Evolutionary conservation across 2,888 invertebrate species (phyloP).

Genomic region (Conus canariensis): DNA sequence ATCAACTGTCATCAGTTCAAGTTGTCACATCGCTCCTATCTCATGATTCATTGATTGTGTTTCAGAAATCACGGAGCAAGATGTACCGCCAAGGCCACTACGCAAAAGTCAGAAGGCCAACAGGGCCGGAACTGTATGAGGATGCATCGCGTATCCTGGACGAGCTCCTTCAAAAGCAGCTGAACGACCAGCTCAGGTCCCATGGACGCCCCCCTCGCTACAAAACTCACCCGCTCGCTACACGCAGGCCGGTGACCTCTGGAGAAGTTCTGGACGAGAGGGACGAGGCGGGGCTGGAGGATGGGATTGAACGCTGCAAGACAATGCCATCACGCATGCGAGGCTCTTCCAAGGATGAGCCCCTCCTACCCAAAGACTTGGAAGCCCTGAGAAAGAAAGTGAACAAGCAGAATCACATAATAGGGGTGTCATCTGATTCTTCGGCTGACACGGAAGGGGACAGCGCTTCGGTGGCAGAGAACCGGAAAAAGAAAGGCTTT

Average conservation of each 20-base stretch:
- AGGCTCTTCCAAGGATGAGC: slow-evolving; percentile 13
- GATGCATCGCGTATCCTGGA: slow-evolving; percentile 67
- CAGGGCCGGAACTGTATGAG: slow-evolving; percentile 58
- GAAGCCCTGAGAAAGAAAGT: slow-evolving; percentile 4
- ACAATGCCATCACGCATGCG: slow-evolving; percentile 30
- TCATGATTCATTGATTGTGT: not conserved
- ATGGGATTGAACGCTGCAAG: slow-evolving; percentile 26
- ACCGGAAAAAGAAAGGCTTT: slow-evolving; percentile 65
- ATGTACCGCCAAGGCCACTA: slow-evolving; percentile 30
- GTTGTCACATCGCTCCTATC: too few relatives aligned
- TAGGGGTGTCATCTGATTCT: slow-evolving; percentile 34
- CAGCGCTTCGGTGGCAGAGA: slow-evolving; percentile 28
- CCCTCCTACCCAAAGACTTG: slow-evolving; percentile 17
- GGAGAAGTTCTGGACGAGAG: slow-evolving; percentile 14
- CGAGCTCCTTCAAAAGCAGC: slow-evolving; percentile 61
- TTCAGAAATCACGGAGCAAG: not conserved
- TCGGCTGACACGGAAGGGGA: slow-evolving; percentile 50
- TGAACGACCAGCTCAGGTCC: slow-evolving; percentile 37
- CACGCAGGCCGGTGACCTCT: not conserved
- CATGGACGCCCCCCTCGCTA: slow-evolving; percentile 4
- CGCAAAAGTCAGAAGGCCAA: slow-evolving; percentile 27
- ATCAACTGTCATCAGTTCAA: too few relatives aligned
- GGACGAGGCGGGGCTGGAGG: slow-evolving; percentile 23
- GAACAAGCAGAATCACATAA: not conserved
- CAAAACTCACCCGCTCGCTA: slow-evolving; percentile 33